A percentile compares a stretch with the other conserved stretches of the same genome.
These are phyloP conservation scores for Kradibia gibbosae DNA, from an alignment of 1,140 invertebrate genomes.

Conservation along the genomic window DNA sequence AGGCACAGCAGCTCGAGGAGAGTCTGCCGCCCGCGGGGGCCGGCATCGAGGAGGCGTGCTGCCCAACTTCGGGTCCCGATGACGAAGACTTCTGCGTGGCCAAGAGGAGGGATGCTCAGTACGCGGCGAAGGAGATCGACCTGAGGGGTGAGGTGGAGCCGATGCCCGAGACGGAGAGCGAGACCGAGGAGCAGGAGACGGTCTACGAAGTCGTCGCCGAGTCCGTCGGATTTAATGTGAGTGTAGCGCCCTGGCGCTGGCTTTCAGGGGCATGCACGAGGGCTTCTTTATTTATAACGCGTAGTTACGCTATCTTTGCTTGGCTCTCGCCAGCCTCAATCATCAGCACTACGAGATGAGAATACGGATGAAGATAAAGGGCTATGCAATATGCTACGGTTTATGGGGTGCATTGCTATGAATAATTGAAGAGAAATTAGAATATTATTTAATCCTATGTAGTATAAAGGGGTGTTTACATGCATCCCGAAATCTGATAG, in stretches of 20 bases:
- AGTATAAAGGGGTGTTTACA: no score
- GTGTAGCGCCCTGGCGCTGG: constrained; percentile 60
- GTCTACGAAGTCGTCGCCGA: constrained; percentile 72
- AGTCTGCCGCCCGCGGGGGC: constrained; percentile 60
- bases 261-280: no score
- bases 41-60: constrained; percentile 56
- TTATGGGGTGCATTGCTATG: no score
- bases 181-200: constrained; percentile 74
- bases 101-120: constrained; percentile 33
- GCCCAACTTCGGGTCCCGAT: neutral
- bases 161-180: constrained; percentile 61
- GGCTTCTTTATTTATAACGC: no score
- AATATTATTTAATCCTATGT: no score
- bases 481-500: no score
- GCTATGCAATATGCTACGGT: no score
- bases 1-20: constrained; percentile 60
- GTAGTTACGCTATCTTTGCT: no score
- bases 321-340: no score
- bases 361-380: no score
- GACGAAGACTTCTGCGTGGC: constrained; percentile 49
- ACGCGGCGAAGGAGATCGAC: constrained; percentile 43
- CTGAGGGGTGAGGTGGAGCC: constrained; percentile 1
- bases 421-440: no score
- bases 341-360: no score
- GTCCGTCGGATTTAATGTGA: constrained; percentile 82